These are phyloP conservation scores for Tiliqua scincoides DNA, from an alignment of 2,113 vertebrate genomes.

Conservation along the genomic window DNA sequence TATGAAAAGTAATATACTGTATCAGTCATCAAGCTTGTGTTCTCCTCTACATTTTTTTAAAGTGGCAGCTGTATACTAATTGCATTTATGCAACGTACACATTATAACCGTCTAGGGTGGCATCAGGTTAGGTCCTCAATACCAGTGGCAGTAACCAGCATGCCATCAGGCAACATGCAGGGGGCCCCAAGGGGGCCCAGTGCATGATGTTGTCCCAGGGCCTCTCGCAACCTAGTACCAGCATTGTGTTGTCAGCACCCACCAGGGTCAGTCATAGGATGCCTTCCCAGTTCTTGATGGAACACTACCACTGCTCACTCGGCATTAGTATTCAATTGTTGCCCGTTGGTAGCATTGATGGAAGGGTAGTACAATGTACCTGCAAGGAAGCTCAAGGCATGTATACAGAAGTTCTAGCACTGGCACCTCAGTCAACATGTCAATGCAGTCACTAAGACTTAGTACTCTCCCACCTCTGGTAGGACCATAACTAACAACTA, in stretches of 20 bases:
- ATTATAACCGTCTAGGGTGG: not conserved
- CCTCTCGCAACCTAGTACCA: too few relatives aligned
- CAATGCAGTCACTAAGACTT: not conserved
- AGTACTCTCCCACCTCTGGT: not conserved
- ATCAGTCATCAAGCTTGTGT: slow-evolving; percentile 46
- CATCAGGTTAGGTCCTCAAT: too few relatives aligned
- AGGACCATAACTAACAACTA: not conserved
- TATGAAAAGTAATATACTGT: slow-evolving; percentile 40
- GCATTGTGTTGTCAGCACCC: not conserved
- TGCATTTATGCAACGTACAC: slow-evolving; percentile 15
- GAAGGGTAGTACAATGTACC: not conserved
- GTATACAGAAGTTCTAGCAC: not conserved
- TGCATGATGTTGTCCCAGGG: too few relatives aligned
- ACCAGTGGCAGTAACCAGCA: too few relatives aligned
- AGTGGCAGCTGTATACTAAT: slow-evolving; percentile 14
- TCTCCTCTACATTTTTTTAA: slow-evolving; percentile 40
- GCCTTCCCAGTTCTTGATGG: too few relatives aligned
- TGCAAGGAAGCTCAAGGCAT: not conserved
- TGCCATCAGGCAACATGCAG: too few relatives aligned
- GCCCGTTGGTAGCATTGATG: not conserved
- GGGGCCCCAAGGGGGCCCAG: too few relatives aligned
- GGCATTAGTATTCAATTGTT: not conserved
- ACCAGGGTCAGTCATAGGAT: not conserved
- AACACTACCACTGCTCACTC: not conserved
- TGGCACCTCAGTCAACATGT: not conserved